A percentile compares a stretch with the other conserved stretches of the same genome.
Conservation (phyloP, 1,140 invertebrate genomes). For the Drosophila saltans region DNA sequence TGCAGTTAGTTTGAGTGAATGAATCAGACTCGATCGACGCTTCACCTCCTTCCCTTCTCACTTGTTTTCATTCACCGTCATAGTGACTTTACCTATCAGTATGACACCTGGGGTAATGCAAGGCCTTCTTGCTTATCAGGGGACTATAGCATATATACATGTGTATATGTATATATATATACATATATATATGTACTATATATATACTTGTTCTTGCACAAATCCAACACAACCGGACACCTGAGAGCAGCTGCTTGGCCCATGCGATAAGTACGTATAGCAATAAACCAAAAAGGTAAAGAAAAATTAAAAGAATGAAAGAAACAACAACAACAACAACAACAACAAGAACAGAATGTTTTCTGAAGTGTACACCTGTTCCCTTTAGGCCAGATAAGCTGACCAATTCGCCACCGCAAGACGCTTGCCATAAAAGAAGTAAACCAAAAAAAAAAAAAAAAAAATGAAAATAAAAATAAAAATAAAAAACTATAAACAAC, state of each 20-base stretch:
- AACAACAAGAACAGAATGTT: conserved; percentile 12
- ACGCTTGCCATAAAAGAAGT: conserved; percentile 34
- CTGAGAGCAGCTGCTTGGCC: conserved; percentile 26
- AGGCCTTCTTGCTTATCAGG: not conserved
- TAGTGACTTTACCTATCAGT: not conserved
- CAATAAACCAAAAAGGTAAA: conserved; percentile 21
- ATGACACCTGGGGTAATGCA: conserved; percentile 9
- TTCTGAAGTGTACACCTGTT: conserved; percentile 56
- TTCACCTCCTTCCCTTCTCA: not conserved
- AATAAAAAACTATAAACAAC: conserved; percentile 9
- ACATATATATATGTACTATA: not conserved
- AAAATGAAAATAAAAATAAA: no score
- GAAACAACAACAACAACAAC: conserved; percentile 1
- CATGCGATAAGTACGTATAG: conserved; percentile 35
- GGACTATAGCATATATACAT: not conserved
- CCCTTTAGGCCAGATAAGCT: conserved; percentile 36
- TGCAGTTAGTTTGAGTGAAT: not conserved
- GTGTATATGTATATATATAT: not conserved
- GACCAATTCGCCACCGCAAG: conserved; percentile 17
- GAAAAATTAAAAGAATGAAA: not conserved
- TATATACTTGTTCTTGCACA: not conserved
- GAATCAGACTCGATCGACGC: not conserved
- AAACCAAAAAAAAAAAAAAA: conserved; percentile 38
- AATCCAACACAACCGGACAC: conserved; percentile 8
- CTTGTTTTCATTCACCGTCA: not conserved